These are phyloP conservation scores for Rhabditoides inermis DNA, from an alignment of 2,888 invertebrate species.

Conservation along the genomic window DNA sequence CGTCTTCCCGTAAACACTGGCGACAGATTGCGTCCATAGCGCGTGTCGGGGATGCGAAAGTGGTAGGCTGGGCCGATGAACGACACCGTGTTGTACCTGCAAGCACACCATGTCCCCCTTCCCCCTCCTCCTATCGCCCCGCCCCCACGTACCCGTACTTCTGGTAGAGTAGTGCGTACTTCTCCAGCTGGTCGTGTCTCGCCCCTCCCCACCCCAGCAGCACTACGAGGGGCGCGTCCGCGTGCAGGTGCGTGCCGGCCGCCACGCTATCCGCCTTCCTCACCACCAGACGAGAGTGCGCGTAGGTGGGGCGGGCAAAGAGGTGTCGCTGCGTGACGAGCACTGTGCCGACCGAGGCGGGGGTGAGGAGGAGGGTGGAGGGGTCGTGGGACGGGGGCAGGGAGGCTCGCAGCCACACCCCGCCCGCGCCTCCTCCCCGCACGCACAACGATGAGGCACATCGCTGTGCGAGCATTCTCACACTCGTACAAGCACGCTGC, in stretches of 20 bases:
- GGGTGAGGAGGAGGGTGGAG: too few relatives aligned
- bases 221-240: slow-evolving; percentile 21
- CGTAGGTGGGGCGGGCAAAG: too few relatives aligned
- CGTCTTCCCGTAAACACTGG: slow-evolving; percentile 24
- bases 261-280: too few relatives aligned
- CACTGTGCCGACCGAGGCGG: too few relatives aligned
- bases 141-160: slow-evolving; percentile 13
- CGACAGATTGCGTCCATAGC: slow-evolving; percentile 27
- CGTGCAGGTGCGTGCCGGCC: slow-evolving; percentile 12
- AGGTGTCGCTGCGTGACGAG: too few relatives aligned
- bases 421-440: too few relatives aligned
- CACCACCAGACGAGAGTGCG: too few relatives aligned
- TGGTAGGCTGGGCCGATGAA: slow-evolving; percentile 24
- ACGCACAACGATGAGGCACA: too few relatives aligned
- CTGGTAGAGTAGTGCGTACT: slow-evolving; percentile 29
- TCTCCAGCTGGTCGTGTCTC: slow-evolving; percentile 22
- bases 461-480: too few relatives aligned
- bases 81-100: slow-evolving; percentile 21
- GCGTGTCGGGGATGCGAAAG: slow-evolving; percentile 26
- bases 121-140: neutral
- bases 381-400: too few relatives aligned
- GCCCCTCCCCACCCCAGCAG: slow-evolving; percentile 32
- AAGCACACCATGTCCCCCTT: slow-evolving; percentile 1
- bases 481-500: too few relatives aligned
- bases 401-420: too few relatives aligned